Evolutionary conservation across 2,888 invertebrate genomes (phyloP), one percentile per base, ranked within the genome.

Genomic region (Neocrepidodera transversa): DNA sequence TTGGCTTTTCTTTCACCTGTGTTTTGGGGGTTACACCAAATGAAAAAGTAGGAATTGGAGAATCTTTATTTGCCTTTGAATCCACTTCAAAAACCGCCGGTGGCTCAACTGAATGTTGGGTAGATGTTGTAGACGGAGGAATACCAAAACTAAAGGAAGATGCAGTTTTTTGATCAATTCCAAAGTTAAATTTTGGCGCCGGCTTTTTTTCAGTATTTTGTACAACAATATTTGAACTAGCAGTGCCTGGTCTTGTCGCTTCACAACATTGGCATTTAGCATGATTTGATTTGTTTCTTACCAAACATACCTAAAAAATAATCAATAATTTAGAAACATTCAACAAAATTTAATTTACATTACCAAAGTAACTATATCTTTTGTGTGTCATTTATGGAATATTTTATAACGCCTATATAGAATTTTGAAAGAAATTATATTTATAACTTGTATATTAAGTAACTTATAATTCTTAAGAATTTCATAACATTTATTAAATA

Each of bases 221-320:
- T 16, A 50, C 53, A 4, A 49, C 4, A 3, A 48, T 10, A 5
- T 52, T 53, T 1, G 53, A 53, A n/a, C 32, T 47, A 36, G 17
- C 57, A 5, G 23, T 23, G 52, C 51, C 82, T 82, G 84, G 83
- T 71, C 82, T 85, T 0, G 78, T 71, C 52, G 84, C 81, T 63
- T 83, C 84, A 72, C 88, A 88, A 67, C 86, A 85, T 49, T 81
- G 78, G 74, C 87, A 88, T 62, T 81, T 82, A 4, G 40, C 54
- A 16, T 52, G 51, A 6, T 50, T 18, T 2, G 58, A 43, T 32
- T 67, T 64, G 71, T 88, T 89, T 54, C 80, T 79, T 0, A 87
- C 81, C 82, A 86, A 82, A 72, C 88, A 89, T 13, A 82, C 82
- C 52, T 52, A 43, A 52, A 42, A 38, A 38, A 5, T 13, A 48